Conservation (phyloP, 2,888 invertebrate species). For the Eurois occulta region DNA sequence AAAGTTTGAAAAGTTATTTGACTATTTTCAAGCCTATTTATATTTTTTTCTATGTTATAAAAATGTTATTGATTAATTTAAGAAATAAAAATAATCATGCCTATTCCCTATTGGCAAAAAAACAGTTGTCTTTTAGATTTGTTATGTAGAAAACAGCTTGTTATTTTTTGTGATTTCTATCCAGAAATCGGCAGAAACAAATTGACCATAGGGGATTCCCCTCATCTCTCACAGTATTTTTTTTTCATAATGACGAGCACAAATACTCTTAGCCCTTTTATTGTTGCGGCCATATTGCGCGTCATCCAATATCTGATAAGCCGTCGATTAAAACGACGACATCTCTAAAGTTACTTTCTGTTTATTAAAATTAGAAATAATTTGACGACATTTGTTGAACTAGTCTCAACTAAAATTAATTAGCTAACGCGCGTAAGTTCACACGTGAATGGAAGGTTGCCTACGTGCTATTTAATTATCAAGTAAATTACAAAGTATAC, state of each 20-base stretch:
- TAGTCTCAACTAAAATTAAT: neutral
- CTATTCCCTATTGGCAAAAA: too few species aligned
- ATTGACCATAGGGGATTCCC: too few species aligned
- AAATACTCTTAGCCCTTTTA: too few species aligned
- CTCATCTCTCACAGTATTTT: neutral
- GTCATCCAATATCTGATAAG: too few species aligned
- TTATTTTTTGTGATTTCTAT: neutral
- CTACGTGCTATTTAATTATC: neutral
- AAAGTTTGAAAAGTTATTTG: too few species aligned
- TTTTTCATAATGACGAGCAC: neutral
- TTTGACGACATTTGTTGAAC: neutral
- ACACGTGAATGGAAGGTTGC: neutral
- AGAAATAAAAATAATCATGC: too few species aligned
- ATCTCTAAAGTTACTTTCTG: too few species aligned
- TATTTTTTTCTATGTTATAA: too few species aligned
- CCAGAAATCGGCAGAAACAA: neutral
- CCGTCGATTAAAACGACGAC: too few species aligned
- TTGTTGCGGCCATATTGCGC: too few species aligned
- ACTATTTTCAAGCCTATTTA: too few species aligned
- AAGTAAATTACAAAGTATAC: neutral
- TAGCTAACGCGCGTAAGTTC: neutral
- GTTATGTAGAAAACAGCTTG: neutral
- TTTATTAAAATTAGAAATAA: neutral
- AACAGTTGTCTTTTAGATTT: neutral
- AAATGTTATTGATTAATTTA: too few species aligned